These are phyloP conservation scores for Sinohyriopsis cumingii DNA, from an alignment of 2,888 invertebrate species.

Conservation along the genomic window DNA sequence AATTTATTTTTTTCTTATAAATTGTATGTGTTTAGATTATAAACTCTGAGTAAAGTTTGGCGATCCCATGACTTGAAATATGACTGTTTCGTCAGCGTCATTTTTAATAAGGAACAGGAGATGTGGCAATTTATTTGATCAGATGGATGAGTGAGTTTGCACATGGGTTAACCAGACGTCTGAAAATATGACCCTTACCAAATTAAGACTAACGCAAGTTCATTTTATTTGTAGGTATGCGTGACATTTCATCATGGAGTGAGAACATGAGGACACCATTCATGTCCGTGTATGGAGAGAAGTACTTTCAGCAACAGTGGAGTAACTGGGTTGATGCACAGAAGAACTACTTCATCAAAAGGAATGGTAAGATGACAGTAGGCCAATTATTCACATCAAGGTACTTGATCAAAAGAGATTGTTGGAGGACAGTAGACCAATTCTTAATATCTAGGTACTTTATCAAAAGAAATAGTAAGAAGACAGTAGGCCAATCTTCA, in stretches of 20 bases:
- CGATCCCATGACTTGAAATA: no score
- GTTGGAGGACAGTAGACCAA: slow-evolving; percentile 25
- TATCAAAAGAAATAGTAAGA: slow-evolving; percentile 73
- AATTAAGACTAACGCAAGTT: background rate
- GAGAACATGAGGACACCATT: slow-evolving; percentile 83
- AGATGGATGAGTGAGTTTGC: no score
- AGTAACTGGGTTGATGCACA: slow-evolving; percentile 82
- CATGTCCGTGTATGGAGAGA: slow-evolving; percentile 82
- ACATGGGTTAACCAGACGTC: no score
- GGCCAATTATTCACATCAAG: background rate
- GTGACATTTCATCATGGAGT: slow-evolving; percentile 85
- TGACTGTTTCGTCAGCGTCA: no score
- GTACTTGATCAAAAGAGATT: slow-evolving; percentile 75
- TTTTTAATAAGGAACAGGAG: no score
- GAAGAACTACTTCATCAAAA: slow-evolving; percentile 74
- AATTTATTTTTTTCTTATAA: no score
- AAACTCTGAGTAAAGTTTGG: no score
- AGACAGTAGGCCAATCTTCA: background rate
- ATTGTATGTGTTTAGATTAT: no score
- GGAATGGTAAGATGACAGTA: slow-evolving; percentile 60
- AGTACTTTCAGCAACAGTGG: slow-evolving; percentile 82
- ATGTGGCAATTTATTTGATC: no score
- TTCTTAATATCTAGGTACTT: slow-evolving; percentile 66
- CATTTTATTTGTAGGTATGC: slow-evolving; percentile 33
- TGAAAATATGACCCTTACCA: background rate